Percentiles rank a stretch among this genome's conserved stretches.
phyloP scores from a whole-genome alignment of 2,888 invertebrate genomes.

The Hipparchia semele region DNA sequence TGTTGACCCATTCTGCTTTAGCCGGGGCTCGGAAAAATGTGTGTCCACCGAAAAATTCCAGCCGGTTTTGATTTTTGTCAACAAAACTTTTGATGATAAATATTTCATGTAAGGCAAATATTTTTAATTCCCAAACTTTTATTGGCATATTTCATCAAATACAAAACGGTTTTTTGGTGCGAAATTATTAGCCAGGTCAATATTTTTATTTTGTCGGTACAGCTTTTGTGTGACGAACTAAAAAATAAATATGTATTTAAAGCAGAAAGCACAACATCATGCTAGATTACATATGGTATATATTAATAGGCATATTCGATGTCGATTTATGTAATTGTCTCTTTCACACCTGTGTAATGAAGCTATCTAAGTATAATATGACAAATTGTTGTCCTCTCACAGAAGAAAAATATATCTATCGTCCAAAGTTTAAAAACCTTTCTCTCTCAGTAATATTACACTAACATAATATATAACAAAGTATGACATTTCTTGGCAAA shows the following conservation, averaged over 20 bases:
- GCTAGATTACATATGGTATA: too few species aligned
- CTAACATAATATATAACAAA: slow-evolving; percentile 1
- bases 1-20: slow-evolving; percentile 62
- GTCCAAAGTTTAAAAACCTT: too few species aligned
- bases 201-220: not conserved
- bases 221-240: not conserved
- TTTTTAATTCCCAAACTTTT: slow-evolving; percentile 16
- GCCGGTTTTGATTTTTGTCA: slow-evolving; percentile 7
- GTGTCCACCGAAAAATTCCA: not conserved
- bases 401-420: too few species aligned
- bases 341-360: too few species aligned
- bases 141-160: slow-evolving; percentile 16
- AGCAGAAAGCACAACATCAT: not conserved
- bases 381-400: too few species aligned
- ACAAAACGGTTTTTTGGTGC: not conserved
- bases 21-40: slow-evolving; percentile 26
- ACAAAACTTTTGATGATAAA: slow-evolving; percentile 11
- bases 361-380: too few species aligned
- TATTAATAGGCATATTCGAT: too few species aligned
- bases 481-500: slow-evolving; percentile 21
- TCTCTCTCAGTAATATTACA: not conserved
- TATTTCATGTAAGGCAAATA: slow-evolving; percentile 20
- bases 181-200: not conserved
- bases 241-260: not conserved
- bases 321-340: too few species aligned